Evolutionary conservation across 2,888 invertebrate genomes (phyloP).

Genomic region (Andrena marginata): DNA sequence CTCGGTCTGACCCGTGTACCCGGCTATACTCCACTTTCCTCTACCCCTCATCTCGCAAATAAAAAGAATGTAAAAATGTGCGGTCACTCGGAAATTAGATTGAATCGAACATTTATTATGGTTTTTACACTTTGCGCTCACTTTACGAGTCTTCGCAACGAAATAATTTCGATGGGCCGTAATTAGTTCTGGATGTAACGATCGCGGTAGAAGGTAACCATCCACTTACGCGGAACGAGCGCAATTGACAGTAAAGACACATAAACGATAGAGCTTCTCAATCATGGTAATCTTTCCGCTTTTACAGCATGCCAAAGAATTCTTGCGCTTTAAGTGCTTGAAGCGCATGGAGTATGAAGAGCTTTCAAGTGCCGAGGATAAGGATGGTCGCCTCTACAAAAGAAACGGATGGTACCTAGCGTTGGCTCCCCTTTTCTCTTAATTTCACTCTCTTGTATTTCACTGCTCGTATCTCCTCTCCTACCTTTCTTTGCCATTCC

Average conservation of each 20-base stretch:
- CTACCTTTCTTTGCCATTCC: not conserved
- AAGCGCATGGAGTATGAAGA: slow-evolving; percentile 12
- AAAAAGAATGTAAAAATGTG: too few relatives aligned
- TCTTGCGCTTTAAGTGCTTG: slow-evolving; percentile 22
- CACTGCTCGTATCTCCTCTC: not conserved
- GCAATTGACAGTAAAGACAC: not conserved
- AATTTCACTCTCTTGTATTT: slow-evolving; percentile 29
- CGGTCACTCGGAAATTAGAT: too few relatives aligned
- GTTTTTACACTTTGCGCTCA: too few relatives aligned
- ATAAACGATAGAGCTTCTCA: not conserved
- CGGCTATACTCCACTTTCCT: too few relatives aligned
- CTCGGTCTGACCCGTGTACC: too few relatives aligned
- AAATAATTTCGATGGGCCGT: too few relatives aligned
- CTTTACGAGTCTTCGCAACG: too few relatives aligned
- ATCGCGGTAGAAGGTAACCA: too few relatives aligned
- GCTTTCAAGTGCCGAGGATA: slow-evolving; percentile 19
- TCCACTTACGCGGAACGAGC: not conserved
- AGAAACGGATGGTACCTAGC: slow-evolving; percentile 31
- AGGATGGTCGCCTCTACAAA: slow-evolving; percentile 22
- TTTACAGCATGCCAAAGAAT: not conserved
- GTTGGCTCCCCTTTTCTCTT: slow-evolving; percentile 26
- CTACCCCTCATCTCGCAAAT: too few relatives aligned
- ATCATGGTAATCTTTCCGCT: not conserved
- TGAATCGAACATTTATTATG: too few relatives aligned
- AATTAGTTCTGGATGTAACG: too few relatives aligned